Evolutionary conservation across 2,113 vertebrate genomes (phyloP).

Genomic region (Campylomormyrus numenius): DNA sequence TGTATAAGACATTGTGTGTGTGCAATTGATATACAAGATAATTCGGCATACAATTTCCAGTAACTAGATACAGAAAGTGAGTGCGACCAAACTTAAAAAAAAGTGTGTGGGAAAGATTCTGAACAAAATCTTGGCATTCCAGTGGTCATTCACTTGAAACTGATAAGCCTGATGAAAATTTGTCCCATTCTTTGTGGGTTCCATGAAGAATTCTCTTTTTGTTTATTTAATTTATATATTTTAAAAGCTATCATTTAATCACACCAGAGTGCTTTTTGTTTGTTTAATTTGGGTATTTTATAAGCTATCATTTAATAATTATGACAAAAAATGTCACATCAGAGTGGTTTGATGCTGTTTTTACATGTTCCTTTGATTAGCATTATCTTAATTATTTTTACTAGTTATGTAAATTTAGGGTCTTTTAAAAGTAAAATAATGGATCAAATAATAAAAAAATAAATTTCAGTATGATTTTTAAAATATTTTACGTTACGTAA

Average conservation of each 20-base stretch:
- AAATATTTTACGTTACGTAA: neutral
- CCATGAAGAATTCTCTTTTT: slow-evolving; percentile 7
- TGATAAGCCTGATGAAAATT: slow-evolving; percentile 57
- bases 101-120: slow-evolving; percentile 71
- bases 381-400: neutral
- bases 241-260: neutral
- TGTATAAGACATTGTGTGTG: slow-evolving; percentile 59
- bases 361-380: neutral
- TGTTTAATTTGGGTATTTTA: neutral
- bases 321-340: neutral
- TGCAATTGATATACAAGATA: slow-evolving; percentile 65
- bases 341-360: neutral
- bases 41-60: slow-evolving; percentile 64
- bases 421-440: neutral
- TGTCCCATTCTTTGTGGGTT: slow-evolving; percentile 45
- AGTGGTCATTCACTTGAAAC: slow-evolving; percentile 60
- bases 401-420: neutral
- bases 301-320: neutral
- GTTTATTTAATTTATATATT: neutral
- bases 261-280: neutral
- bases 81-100: slow-evolving; percentile 60
- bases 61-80: slow-evolving; percentile 66
- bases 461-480: neutral
- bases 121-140: slow-evolving; percentile 62
- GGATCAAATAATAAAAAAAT: neutral